These are phyloP conservation scores for Odobenus rosmarus DNA, from an alignment of 2,113 vertebrate genomes.

Conservation along the genomic window DNA sequence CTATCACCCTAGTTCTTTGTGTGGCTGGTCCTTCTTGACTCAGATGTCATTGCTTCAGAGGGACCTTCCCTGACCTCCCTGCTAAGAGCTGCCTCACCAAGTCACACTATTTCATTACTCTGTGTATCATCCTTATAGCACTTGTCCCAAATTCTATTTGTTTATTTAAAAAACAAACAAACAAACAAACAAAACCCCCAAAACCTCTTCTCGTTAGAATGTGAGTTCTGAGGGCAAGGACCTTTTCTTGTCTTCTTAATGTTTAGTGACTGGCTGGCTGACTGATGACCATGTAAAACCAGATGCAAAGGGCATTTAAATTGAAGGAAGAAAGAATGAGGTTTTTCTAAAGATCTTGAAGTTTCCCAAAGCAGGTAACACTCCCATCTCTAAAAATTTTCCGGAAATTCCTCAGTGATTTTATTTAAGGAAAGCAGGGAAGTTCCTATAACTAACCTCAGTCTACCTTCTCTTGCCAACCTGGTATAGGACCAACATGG, in stretches of 20 bases:
- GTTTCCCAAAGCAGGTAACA: background rate
- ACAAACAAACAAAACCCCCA: background rate
- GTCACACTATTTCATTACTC: background rate
- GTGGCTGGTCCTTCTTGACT: background rate
- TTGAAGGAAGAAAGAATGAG: background rate
- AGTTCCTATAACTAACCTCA: background rate
- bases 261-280: background rate
- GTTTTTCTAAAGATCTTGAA: background rate
- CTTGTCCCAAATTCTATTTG: background rate
- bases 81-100: background rate
- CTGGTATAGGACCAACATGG: background rate
- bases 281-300: background rate
- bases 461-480: background rate
- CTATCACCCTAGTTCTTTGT: rapidly evolving
- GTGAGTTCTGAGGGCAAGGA: background rate
- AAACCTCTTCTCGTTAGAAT: background rate
- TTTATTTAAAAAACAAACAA: background rate
- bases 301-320: background rate
- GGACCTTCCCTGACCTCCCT: background rate
- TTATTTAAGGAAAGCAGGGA: background rate
- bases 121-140: background rate
- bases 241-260: background rate
- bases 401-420: background rate
- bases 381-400: background rate
- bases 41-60: background rate